Base-by-base conservation (phyloP, 2,888 invertebrate genomes). In the Eremobia ochroleuca region DNA sequence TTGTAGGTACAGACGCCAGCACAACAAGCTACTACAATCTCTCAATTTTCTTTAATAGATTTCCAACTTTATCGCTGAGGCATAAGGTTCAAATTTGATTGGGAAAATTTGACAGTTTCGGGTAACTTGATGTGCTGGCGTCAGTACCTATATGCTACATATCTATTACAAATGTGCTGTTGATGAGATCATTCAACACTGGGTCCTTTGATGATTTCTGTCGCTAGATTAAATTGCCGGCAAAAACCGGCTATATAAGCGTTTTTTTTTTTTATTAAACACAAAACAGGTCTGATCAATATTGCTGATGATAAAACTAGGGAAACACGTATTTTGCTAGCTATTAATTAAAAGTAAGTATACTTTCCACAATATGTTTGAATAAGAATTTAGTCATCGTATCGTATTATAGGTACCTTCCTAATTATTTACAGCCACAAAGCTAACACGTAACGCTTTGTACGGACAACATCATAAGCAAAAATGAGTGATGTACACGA, bases 101-200 rank as follows among this genome's bases (percentile, higher is more conserved):
- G n/a, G n/a, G n/a, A n/a, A n/a, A n/a, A n/a, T n/a, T n/a, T n/a
- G n/a, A n/a, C n/a, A n/a, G n/a, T n/a, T n/a, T n/a, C n/a, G n/a
- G n/a, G n/a, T n/a, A n/a, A n/a, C n/a, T n/a, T n/a, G n/a, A n/a
- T n/a, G n/a, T n/a, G n/a, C n/a, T n/a, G n/a, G n/a, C n/a, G n/a
- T n/a, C n/a, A n/a, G n/a, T n/a, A 21, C 13, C 21, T 28, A 28
- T 15, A 28, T 8, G 9, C 66, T 15, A 31, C 25, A 31, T 46
- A 25, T 3, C 8, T 46, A 52, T n/a, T 31, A 43, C 52, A 43
- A 52, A 37, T 25, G 13, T 9, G 34, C 52, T 46, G 6, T 18
- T 18, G 64, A 59, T 82, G 76, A 82, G 34, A 66, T 79, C 76
- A 79, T 61, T 37, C 28, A 46, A 34, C 34, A 18, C 37, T 49